Evolutionary conservation across 2,888 invertebrate species (phyloP), one percentile per base, ranked within the genome.

Genomic region (Netelia virgata): DNA sequence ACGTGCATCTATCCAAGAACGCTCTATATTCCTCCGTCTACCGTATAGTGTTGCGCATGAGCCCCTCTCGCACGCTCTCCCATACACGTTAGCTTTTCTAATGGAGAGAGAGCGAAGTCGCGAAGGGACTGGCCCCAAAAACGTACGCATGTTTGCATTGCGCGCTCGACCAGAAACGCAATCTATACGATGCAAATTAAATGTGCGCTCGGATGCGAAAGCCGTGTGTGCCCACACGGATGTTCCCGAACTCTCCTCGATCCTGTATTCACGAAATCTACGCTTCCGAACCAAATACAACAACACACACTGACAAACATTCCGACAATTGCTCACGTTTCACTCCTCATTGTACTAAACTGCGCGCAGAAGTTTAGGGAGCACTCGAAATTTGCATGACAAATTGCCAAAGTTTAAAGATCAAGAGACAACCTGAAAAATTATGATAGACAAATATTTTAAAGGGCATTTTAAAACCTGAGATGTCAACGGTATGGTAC

Each of bases 101-200:
- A 43, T 59, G 87, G 84, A 86, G 85, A 86, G 82, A 66, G 82
- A 78, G 84, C 20, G 61, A 23, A 82, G 78, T 81, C 63, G 57
- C 55, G 28, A 63, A 61, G 90, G 89, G 89, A 86, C 77, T 77
- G 86, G 86, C 89, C 53, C 78, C 59, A 70, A 87, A 91, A 91
- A 89, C 88, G 88, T 88, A 89, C 91, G 90, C 90, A 88, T 93
- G 92, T 93, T 93, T 93, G 91, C 89, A 86, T 92, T 92, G 91
- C 91, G 91, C 92, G 89, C 91, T 91, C 93, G 90, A 90, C 91
- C 91, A 92, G 90, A 92, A 93, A 91, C 90, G 90, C 91, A 87
- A 90, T 92, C 91, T 92, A 92, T 92, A 91, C 90, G 90, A 92
- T 92, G 92, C 92, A 93, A 93, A 92, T 93, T 91, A 91, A 92